Base-by-base conservation (phyloP, 1,140 invertebrate species). In the Macrosteles quadrilineatus region DNA sequence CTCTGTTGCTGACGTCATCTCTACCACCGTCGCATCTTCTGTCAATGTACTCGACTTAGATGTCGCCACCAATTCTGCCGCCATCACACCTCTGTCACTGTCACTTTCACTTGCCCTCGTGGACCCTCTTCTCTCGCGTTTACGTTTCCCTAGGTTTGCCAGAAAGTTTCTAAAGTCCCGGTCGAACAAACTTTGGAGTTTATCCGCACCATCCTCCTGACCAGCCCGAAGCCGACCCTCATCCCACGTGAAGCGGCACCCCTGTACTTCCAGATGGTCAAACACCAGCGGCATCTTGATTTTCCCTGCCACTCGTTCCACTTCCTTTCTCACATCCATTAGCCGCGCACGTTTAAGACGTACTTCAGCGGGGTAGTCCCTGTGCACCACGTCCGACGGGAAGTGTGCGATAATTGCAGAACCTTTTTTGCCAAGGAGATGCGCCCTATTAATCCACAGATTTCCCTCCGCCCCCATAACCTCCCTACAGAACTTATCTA, bases 191-290 rank as follows among this genome's bases (percentile, higher is more conserved):
- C 14, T 17, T 4, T 62, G 25, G 4, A 62, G 25, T 19, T 6
- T 62, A 9, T 25, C 14, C 3, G 25, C 57, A 3, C 57, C 57
- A 19, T 62, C 57, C 57, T 25, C 19, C 19, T 25, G 11, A 4
- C 57, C 57, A 4, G 57, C 57, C 29, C 19, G 9, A 9, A 62
- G 29, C 57, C 12, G 9, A 14, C 23, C 25, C n/a, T 53, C 47
- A 3, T 62, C 29, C 57, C 57, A 62, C 14, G 57, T 62, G 25
- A 62, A 31, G 11, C 57, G 23, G 57, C 57, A 25, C 29, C 57
- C 57, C 14, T 62, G 3, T n/a, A 62, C 19, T 2, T 25, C 14
- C 6, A 62, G 57, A 27, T 62, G 57, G 29, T 62, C 57, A 19
- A 62, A 62, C 11, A n/a, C 4, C 25, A 62, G 3, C 11, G 57